Evolutionary conservation across 2,888 invertebrate species (phyloP), one percentile per base, ranked within the genome.

Genomic region (Amaurobius ferox): DNA sequence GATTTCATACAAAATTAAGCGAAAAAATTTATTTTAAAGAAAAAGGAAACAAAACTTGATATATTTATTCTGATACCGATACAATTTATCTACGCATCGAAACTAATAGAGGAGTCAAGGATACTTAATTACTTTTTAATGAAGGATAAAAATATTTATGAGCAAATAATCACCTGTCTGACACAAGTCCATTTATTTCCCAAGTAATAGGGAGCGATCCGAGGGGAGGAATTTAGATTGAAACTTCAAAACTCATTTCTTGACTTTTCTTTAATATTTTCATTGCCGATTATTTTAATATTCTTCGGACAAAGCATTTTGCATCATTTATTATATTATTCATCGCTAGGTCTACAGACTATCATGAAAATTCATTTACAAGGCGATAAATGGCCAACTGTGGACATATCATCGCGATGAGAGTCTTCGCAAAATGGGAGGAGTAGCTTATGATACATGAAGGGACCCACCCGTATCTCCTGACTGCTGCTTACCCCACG

Each of bases 371-470:
- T 55, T 55, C 55, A 55, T 55, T 55, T 55, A 55, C 55, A 1
- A 5, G 62, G 61, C 78, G 68, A 78, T 78, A 78, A 78, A 28
- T 78, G 55, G 66, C 78, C 78, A 68, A 68, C 3, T 44, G 39
- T 68, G 32, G 78, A 7, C 55, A 44, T 28, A 28, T 13, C 39
- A 48, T 13, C 48, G 5, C 16, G 9, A 44, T 29, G n/a, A 23
- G 35, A 48, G 66, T 23, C 28, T 68, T 68, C 19, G 55, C 23
- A 55, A 19, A 68, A 32, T 78, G 78, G 78, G 78, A 68, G 79
- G 71, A 62, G 62, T 23, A 39, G 70, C 48, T 68, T 44, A 62
- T 40, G 79, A 79, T 79, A 62, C 40, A 70, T 62, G 78, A 55
- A 28, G 19, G 30, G 64, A 11, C 64, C 62, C 61, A 28, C 71